These are phyloP conservation scores for Alca torda DNA, from an alignment of 2,797 vertebrate species.

Conservation along the genomic window DNA sequence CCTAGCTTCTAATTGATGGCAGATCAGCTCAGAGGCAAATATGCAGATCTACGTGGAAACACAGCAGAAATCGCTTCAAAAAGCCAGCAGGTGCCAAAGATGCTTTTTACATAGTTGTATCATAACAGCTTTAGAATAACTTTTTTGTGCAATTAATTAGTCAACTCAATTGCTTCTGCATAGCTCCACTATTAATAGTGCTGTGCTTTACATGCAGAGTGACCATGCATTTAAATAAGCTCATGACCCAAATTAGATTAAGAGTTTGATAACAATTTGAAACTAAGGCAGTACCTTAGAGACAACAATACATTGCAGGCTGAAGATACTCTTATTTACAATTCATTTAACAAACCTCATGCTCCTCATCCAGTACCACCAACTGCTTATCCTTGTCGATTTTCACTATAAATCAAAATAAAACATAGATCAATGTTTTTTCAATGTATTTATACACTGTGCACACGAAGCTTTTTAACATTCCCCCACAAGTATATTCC, in stretches of 20 bases:
- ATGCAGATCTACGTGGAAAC: background rate
- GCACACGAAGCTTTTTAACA: background rate
- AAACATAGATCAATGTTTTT: conserved; percentile 21
- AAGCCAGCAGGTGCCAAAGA: conserved; percentile 26
- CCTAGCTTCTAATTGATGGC: conserved; percentile 46
- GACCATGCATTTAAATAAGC: conserved; percentile 58
- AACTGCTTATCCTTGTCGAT: conserved; percentile 91
- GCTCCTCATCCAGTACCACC: conserved; percentile 91
- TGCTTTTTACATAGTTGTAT: background rate
- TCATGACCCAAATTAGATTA: conserved; percentile 66
- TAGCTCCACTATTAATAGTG: conserved; percentile 38
- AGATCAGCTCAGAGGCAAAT: conserved; percentile 29
- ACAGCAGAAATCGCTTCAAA: conserved; percentile 18
- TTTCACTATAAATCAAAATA: conserved; percentile 85
- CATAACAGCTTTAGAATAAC: background rate
- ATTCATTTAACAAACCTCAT: conserved; percentile 84
- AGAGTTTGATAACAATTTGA: conserved; percentile 66
- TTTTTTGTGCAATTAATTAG: conserved; percentile 14
- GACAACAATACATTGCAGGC: conserved; percentile 61
- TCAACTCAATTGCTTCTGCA: conserved; percentile 13
- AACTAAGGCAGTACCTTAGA: conserved; percentile 70
- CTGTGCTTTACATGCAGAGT: conserved; percentile 59
- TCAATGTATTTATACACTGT: background rate
- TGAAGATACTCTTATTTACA: conserved; percentile 71
- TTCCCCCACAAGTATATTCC: background rate